A percentile compares a stretch with the other conserved stretches of the same genome.
These are phyloP conservation scores for Leptoteleia sp. DNA, from an alignment of 1,140 invertebrate species.

Conservation along the genomic window DNA sequence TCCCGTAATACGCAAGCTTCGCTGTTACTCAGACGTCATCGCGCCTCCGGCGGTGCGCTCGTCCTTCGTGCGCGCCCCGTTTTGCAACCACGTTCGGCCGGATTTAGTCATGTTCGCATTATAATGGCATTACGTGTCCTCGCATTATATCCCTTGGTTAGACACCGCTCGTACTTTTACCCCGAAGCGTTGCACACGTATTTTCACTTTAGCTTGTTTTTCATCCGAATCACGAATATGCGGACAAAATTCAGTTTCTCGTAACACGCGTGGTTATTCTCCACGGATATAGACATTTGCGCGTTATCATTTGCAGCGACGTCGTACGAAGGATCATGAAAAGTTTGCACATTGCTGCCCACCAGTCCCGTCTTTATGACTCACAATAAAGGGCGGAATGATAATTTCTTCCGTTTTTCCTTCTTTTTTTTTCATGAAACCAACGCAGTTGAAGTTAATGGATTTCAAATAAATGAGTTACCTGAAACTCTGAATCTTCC, in stretches of 20 bases:
- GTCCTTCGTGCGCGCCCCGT: constrained; percentile 64
- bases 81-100: constrained; percentile 54
- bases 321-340: constrained; percentile 40
- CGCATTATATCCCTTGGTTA: constrained; percentile 71
- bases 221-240: constrained; percentile 59
- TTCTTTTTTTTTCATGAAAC: constrained; percentile 26
- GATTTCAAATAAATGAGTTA: too few relatives aligned
- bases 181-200: constrained; percentile 50
- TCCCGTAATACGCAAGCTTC: constrained; percentile 70
- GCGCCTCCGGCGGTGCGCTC: constrained; percentile 67
- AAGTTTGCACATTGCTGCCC: too few relatives aligned
- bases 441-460: constrained; percentile 37
- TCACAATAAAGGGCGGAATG: constrained; percentile 37
- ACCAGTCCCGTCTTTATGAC: constrained; percentile 50
- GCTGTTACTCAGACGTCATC: constrained; percentile 73
- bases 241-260: constrained; percentile 45
- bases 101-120: constrained; percentile 76
- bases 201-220: constrained; percentile 65
- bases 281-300: neutral
- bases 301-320: constrained; percentile 39
- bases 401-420: constrained; percentile 34
- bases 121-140: constrained; percentile 79
- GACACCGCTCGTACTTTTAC: constrained; percentile 61
- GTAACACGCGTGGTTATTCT: constrained; percentile 4
- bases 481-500: too few relatives aligned